Percentiles rank a stretch among this genome's conserved stretches.
Evolutionary conservation across 2,888 invertebrate species (phyloP).

Genomic region (Dilophus febrilis): DNA sequence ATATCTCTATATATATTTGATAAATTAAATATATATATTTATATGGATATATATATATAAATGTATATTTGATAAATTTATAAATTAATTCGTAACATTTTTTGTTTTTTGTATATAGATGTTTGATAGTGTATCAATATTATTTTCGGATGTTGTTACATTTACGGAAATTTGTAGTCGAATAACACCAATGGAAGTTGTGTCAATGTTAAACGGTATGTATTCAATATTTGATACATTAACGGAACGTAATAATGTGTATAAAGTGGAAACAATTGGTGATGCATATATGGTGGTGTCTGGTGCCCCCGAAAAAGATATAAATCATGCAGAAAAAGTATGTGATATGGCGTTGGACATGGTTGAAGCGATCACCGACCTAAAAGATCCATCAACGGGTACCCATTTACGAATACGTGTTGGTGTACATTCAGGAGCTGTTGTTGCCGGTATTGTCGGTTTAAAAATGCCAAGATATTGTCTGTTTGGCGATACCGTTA

Average conservation of each 20-base stretch:
- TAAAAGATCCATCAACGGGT: slow-evolving; percentile 88
- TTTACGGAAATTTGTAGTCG: slow-evolving; percentile 94
- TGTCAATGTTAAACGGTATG: slow-evolving; percentile 94
- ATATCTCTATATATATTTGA: slow-evolving; percentile 4
- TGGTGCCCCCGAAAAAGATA: slow-evolving; percentile 81
- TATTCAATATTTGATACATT: slow-evolving; percentile 92
- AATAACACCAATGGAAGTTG: slow-evolving; percentile 94
- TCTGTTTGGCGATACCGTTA: slow-evolving; percentile 74
- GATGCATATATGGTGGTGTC: slow-evolving; percentile 96
- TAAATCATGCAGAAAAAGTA: slow-evolving; percentile 78
- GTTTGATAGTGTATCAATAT: slow-evolving; percentile 88
- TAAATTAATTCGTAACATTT: neutral
- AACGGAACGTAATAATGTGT: slow-evolving; percentile 82
- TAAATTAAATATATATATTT: neutral
- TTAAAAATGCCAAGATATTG: slow-evolving; percentile 70
- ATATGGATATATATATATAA: neutral
- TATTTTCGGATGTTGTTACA: slow-evolving; percentile 95
- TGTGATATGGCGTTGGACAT: slow-evolving; percentile 94
- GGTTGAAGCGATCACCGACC: slow-evolving; percentile 79
- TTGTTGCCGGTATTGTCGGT: slow-evolving; percentile 87
- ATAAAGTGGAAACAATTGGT: slow-evolving; percentile 96
- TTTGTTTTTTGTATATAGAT: slow-evolving; percentile 42
- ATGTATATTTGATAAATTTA: neutral
- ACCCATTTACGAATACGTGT: slow-evolving; percentile 62
- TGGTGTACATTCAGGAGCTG: slow-evolving; percentile 80